These are phyloP conservation scores for Ploceus nigricollis DNA, from an alignment of 2,113 vertebrate species.

Conservation along the genomic window DNA sequence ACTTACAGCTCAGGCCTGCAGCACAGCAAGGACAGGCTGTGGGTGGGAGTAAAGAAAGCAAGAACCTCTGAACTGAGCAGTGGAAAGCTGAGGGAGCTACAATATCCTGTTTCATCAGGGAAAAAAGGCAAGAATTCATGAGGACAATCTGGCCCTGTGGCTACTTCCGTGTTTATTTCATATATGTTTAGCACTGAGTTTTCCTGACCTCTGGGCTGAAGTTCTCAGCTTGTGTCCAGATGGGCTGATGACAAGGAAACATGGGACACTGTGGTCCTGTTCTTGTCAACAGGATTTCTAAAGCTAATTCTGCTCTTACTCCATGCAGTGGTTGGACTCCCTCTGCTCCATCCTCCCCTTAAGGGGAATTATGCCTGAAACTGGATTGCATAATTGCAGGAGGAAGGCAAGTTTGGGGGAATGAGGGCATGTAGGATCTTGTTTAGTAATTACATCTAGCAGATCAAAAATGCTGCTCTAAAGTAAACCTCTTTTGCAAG, in stretches of 20 bases:
- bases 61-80: background rate
- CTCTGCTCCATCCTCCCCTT: background rate
- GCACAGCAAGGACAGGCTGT: background rate
- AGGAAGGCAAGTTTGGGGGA: background rate
- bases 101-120: background rate
- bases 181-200: rapidly evolving
- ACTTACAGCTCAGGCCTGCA: background rate
- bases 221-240: background rate
- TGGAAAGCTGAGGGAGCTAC: background rate
- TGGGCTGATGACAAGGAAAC: background rate
- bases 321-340: background rate
- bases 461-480: background rate
- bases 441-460: background rate
- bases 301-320: background rate
- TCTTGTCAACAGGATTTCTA: background rate
- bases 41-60: background rate
- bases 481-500: conserved; percentile 19
- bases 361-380: background rate
- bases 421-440: background rate
- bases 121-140: background rate
- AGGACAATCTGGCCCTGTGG: background rate
- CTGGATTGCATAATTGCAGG: background rate
- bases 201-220: background rate
- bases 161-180: background rate
- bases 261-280: background rate